Base-by-base conservation (phyloP, 2,113 vertebrate species). In the Sula dactylatra region DNA sequence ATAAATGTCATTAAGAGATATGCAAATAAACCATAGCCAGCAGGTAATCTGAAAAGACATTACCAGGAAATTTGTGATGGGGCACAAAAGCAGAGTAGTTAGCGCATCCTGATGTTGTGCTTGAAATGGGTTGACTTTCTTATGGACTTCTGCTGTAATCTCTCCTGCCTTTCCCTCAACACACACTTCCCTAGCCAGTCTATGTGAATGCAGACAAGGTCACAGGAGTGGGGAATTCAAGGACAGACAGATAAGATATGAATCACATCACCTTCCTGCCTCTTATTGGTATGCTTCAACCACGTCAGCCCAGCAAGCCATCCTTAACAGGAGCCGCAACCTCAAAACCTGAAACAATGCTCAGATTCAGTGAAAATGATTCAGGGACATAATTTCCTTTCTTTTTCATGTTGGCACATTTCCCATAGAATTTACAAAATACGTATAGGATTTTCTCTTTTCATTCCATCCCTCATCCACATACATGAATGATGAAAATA, bases 241-340 rank as follows among this genome's bases (percentile, higher is more conserved):
- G 94, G 81, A 79, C 72, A 6, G 88, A 66, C n/a, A 89, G 83
- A 87, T 93, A 91, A 96, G 91, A 71, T 74, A 89, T 52, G 76
- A 87, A 89, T 95, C 94, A 89, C 77, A 93, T 87, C 81, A 84
- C 65, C 77, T 47, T 82, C 27, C 36, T 93, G 40, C 27, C 36
- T 76, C 86, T 93, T 85, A 71, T 65, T 89, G 44, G 56, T 82
- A 89, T 89, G 81, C 73, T 91, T 91, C 73, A 65, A 34, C 61
- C 42, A 72, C 1, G 1, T 14, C 58, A 91, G 65, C 40, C 45
- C 69, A 81, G 92, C 31, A 78, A 78, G 14, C 11, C 56, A n/a
- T 44, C n/a, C 86, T 59, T 86, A 85, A 88, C 13, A 74, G 38
- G 8, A 95, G 40, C 32, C 0, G 0, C 70, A 87, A 31, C 66